Evolutionary conservation across 2,888 invertebrate species (phyloP), one percentile per base, ranked within the genome.

Genomic region (Drosophila colorata): DNA sequence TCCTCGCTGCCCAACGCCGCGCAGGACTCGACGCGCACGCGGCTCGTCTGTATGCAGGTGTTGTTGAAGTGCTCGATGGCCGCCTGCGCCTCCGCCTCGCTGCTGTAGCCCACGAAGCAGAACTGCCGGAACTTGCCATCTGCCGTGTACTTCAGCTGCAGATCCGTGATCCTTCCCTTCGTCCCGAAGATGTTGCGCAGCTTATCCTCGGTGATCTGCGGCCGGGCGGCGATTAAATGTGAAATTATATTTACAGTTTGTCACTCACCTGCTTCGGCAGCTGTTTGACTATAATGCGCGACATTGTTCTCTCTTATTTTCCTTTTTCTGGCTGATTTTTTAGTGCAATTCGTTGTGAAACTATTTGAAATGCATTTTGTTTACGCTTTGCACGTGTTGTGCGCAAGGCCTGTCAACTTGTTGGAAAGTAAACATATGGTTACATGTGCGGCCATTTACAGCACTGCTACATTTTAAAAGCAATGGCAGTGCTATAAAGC

Each of bases 121-220:
- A 99, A 99, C 86, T 96, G 95, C 65, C 99, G 94, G 91, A 99
- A 99, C 90, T 95, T 95, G 8, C 99, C 98, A 93, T 97, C 96
- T 80, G 95, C 64, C 0, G 97, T 98, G 89, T 96, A 98, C 91
- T 99, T 99, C 7, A 99, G 92, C 87, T 98, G 97, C 7, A 98
- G 94, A 93, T 99, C 99, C 7, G 99, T 99, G 8, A 99, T 95
- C 71, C 94, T 94, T 20, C 98, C 98, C 89, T 96, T 96, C 83
- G 95, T 92, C 49, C 95, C 94, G 91, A 99, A 98, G 56, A 96
- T 91, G 78, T 95, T 94, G 80, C 94, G 95, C 13, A 99, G 91
- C 90, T 95, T 95, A 1, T 96, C 95, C 72, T 96, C 96, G 13
- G 95, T 96, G 74, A 96, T 94, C 98, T 98, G 89, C n/a, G 91